Conservation (phyloP, 2,797 vertebrate species). For the Nannoperca australis region DNA sequence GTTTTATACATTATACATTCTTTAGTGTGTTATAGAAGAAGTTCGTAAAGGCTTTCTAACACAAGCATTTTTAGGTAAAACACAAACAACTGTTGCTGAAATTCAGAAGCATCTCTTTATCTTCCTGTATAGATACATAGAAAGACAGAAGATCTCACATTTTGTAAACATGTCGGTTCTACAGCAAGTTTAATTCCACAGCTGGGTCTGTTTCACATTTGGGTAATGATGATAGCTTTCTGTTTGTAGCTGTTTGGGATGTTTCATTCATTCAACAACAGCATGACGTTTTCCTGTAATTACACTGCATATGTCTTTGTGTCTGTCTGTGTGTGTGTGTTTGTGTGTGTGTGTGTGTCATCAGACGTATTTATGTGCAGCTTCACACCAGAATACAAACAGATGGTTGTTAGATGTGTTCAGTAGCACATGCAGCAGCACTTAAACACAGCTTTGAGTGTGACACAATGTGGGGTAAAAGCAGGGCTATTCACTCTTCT, state of each 20-base stretch:
- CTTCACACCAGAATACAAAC: conserved; percentile 54
- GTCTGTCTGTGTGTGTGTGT: conserved; percentile 16
- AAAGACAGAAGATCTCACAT: not conserved
- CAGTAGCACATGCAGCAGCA: conserved; percentile 50
- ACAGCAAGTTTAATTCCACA: not conserved
- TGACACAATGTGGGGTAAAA: conserved; percentile 56
- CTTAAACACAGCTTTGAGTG: conserved; percentile 64
- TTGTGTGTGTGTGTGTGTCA: not conserved
- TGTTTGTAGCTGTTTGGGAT: conserved; percentile 2
- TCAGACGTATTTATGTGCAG: conserved; percentile 21
- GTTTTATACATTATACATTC: not conserved
- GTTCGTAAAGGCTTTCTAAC: not conserved
- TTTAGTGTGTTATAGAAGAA: not conserved
- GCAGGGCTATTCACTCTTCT: conserved; percentile 56
- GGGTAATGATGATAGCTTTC: conserved; percentile 5
- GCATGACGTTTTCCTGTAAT: conserved; percentile 14
- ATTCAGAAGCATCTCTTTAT: not conserved
- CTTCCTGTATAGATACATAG: not conserved
- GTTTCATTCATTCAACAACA: conserved; percentile 36
- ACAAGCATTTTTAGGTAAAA: too few relatives aligned
- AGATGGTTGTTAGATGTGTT: conserved; percentile 66
- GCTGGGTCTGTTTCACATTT: not conserved
- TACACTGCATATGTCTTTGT: conserved; percentile 24
- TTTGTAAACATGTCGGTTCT: not conserved
- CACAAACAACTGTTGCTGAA: not conserved